These are phyloP conservation scores for Pelosia muscerda DNA, from an alignment of 2,888 invertebrate genomes.

Conservation along the genomic window DNA sequence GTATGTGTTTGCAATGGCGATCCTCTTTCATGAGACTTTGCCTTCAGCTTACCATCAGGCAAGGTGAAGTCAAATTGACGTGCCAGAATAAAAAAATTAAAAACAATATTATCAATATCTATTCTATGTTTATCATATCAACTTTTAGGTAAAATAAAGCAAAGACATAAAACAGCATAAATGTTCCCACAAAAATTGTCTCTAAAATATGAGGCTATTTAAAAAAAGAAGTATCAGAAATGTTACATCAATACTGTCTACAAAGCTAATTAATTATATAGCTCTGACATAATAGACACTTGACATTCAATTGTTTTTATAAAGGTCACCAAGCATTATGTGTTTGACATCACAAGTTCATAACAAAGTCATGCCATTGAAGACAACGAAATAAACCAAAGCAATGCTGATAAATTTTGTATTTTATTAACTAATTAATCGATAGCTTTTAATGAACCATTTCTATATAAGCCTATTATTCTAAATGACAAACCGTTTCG, in stretches of 20 bases:
- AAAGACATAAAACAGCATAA: not conserved
- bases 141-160: no score
- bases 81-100: no score
- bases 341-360: not conserved
- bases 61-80: no score
- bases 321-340: conserved; percentile 7
- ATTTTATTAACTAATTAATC: not conserved
- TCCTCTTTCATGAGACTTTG: no score
- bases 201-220: not conserved
- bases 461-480: no score
- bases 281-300: not conserved
- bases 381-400: conserved; percentile 15
- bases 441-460: not conserved
- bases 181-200: not conserved
- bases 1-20: no score
- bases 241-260: not conserved
- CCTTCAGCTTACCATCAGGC: no score
- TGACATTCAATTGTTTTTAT: conserved; percentile 7
- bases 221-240: not conserved
- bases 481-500: no score
- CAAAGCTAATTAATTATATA: not conserved
- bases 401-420: not conserved
- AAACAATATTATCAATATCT: no score
- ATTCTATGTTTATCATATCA: no score
- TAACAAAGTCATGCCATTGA: not conserved